phyloP scores from a whole-genome alignment of 2,113 vertebrate species.

The Stomatorhinus ivindoensis region DNA sequence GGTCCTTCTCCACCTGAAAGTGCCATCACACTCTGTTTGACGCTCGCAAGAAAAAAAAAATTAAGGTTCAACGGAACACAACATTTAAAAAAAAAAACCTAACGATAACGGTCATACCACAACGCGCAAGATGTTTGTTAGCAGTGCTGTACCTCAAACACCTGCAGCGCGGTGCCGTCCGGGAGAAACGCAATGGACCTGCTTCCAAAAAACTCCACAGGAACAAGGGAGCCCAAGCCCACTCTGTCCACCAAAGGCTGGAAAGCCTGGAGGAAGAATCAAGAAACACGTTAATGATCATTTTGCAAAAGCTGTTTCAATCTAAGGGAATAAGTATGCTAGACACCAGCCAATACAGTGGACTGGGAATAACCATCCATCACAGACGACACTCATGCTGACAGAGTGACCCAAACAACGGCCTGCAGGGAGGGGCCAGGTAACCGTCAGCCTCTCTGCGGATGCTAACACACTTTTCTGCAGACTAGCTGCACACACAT shows the following conservation, averaged over 20 bases:
- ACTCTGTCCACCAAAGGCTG: constrained; percentile 81
- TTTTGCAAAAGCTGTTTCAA: neutral
- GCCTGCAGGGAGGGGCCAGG: neutral
- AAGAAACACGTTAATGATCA: neutral
- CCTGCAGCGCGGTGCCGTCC: constrained; percentile 74
- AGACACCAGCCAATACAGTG: neutral
- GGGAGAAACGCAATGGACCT: constrained; percentile 79
- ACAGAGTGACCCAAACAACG: neutral
- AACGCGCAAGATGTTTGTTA: neutral
- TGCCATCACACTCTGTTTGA: constrained; percentile 10
- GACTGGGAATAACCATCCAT: neutral
- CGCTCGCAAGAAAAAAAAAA: constrained; percentile 2
- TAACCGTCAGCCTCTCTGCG: neutral
- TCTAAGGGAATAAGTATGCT: neutral
- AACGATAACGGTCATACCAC: neutral
- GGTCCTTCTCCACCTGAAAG: constrained; percentile 78
- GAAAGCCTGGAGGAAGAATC: constrained; percentile 45
- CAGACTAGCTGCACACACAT: neutral
- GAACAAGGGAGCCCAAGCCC: constrained; percentile 81
- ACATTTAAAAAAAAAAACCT: neutral
- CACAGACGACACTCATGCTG: neutral
- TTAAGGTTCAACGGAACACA: neutral
- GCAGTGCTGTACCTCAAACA: constrained; percentile 76
- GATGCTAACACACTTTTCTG: neutral
- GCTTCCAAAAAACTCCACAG: constrained; percentile 86